These are phyloP conservation scores for Epinephelus moara DNA, from an alignment of 2,113 vertebrate genomes.

Conservation along the genomic window DNA sequence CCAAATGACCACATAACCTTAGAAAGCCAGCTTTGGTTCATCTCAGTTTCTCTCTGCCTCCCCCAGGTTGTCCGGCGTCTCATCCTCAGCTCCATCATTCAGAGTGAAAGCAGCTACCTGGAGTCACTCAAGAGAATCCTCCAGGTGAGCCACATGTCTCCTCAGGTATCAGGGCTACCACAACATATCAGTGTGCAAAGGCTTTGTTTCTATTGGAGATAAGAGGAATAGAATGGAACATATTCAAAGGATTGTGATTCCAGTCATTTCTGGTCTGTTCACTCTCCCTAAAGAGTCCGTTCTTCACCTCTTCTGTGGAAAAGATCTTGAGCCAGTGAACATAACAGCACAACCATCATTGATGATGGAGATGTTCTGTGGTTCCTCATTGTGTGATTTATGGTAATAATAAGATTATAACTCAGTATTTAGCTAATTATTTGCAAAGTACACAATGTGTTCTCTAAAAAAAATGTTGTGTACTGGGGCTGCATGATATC, in stretches of 20 bases:
- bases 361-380: not conserved
- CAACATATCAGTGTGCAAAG: not conserved
- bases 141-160: slow-evolving; percentile 41
- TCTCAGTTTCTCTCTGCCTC: not conserved
- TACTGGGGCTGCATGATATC: too few species aligned
- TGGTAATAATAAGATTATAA: not conserved
- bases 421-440: not conserved
- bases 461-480: not conserved
- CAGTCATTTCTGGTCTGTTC: too few species aligned
- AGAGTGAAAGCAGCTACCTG: slow-evolving; percentile 68
- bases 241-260: not conserved
- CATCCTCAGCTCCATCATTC: slow-evolving; percentile 66
- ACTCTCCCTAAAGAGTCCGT: too few species aligned
- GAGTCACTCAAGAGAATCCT: slow-evolving; percentile 64
- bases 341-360: not conserved
- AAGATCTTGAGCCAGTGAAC: not conserved
- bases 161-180: not conserved
- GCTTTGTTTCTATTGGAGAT: not conserved
- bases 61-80: slow-evolving; percentile 64
- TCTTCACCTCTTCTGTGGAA: not conserved
- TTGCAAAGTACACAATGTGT: not conserved
- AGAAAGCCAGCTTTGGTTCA: too few species aligned
- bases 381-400: not conserved
- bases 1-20: too few species aligned
- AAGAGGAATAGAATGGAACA: not conserved